These are phyloP conservation scores for Thamnophis elegans DNA, from an alignment of 2,797 vertebrate species.

Conservation along the genomic window DNA sequence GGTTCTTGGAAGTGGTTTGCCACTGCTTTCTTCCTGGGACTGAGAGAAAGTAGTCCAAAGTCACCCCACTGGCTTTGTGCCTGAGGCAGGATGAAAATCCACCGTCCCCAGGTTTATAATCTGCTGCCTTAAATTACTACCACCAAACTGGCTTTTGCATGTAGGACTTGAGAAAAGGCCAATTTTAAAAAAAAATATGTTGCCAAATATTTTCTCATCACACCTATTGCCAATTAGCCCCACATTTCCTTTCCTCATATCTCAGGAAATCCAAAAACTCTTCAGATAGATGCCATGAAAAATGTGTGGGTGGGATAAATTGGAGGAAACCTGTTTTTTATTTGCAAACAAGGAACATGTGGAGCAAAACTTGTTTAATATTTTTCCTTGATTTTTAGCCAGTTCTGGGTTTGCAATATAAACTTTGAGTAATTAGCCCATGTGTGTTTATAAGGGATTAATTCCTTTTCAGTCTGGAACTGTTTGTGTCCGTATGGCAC, in stretches of 20 bases:
- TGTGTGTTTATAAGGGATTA: slow-evolving; percentile 58
- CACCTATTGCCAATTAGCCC: slow-evolving; percentile 45
- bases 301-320: slow-evolving; percentile 33
- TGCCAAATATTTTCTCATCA: slow-evolving; percentile 36
- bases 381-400: slow-evolving; percentile 61
- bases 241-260: slow-evolving; percentile 64
- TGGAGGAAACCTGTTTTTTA: slow-evolving; percentile 41
- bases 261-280: slow-evolving; percentile 67
- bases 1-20: background rate
- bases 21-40: background rate
- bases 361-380: slow-evolving; percentile 54
- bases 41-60: background rate
- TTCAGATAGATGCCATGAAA: slow-evolving; percentile 38
- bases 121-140: background rate
- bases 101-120: background rate
- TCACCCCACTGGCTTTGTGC: background rate
- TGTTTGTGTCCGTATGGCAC: slow-evolving; percentile 58
- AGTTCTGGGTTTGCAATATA: slow-evolving; percentile 57
- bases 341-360: slow-evolving; percentile 56
- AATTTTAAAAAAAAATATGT: background rate
- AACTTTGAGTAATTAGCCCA: slow-evolving; percentile 60
- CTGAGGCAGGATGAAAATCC: background rate
- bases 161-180: background rate
- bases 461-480: slow-evolving; percentile 53
- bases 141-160: background rate